Evolutionary conservation across 2,113 vertebrate species (phyloP).

Genomic region (Crotalus helleri): DNA sequence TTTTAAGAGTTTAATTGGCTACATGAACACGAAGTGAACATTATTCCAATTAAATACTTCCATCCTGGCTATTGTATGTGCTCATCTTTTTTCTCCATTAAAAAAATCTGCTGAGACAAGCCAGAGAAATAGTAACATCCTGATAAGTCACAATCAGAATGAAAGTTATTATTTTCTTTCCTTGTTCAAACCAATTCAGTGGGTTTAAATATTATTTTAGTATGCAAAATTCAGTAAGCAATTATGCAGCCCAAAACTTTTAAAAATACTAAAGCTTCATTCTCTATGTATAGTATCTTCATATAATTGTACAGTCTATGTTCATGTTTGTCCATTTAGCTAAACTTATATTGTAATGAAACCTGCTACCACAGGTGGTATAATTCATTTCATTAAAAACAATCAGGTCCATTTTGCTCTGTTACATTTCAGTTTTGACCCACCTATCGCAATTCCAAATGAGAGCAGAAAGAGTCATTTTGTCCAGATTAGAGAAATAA

Average conservation of each 20-base stretch:
- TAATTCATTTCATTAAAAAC: background rate
- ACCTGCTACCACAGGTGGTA: background rate
- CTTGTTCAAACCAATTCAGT: background rate
- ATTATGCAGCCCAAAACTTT: background rate
- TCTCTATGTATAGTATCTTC: background rate
- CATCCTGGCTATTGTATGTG: background rate
- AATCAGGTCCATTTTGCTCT: background rate
- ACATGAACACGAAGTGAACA: background rate
- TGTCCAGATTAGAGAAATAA: background rate
- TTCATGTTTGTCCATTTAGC: background rate
- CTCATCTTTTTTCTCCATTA: background rate
- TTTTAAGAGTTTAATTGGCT: background rate
- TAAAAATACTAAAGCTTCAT: background rate
- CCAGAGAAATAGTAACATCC: background rate
- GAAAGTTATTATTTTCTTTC: background rate
- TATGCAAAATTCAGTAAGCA: background rate
- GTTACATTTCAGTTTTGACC: background rate
- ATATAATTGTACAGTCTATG: background rate
- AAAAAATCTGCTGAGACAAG: background rate
- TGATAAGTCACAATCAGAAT: background rate
- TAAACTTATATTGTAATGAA: background rate
- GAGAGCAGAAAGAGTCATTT: background rate
- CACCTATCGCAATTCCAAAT: background rate
- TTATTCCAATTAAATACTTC: background rate
- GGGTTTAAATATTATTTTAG: background rate